A percentile compares a stretch with the other conserved stretches of the same genome.
These are phyloP conservation scores for Stigmatopora argus DNA, from an alignment of 2,113 vertebrate genomes.

Conservation along the genomic window DNA sequence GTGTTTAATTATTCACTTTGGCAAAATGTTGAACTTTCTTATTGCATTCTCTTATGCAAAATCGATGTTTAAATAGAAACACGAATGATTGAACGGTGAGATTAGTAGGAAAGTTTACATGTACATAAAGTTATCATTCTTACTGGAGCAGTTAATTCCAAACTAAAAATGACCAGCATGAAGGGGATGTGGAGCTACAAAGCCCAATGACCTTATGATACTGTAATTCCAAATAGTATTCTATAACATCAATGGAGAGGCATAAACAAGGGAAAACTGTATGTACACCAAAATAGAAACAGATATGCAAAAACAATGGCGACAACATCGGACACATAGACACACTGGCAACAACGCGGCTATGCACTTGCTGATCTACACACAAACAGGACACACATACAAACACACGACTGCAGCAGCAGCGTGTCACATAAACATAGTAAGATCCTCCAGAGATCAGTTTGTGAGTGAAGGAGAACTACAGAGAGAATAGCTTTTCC, in stretches of 20 bases:
- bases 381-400: slow-evolving; percentile 15
- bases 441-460: slow-evolving; percentile 34
- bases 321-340: background rate
- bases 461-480: slow-evolving; percentile 45
- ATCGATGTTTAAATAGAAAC: no score
- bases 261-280: slow-evolving; percentile 30
- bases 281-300: slow-evolving; percentile 18
- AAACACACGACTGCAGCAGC: slow-evolving; percentile 20
- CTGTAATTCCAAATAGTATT: slow-evolving; percentile 54
- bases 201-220: slow-evolving; percentile 55
- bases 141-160: background rate
- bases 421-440: slow-evolving; percentile 45
- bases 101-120: background rate
- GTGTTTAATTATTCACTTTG: background rate
- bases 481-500: slow-evolving; percentile 49
- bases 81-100: background rate
- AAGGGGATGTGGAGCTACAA: slow-evolving; percentile 16
- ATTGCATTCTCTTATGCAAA: background rate
- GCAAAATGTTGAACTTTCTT: background rate
- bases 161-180: slow-evolving; percentile 42
- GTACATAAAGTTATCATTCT: background rate
- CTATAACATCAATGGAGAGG: slow-evolving; percentile 55
- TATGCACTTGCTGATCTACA: slow-evolving; percentile 14
- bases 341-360: slow-evolving; percentile 16
- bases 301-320: background rate